Evolutionary conservation across 2,888 invertebrate genomes (phyloP), one percentile per base, ranked within the genome.

Genomic region (Acrocyrtus sp.): DNA sequence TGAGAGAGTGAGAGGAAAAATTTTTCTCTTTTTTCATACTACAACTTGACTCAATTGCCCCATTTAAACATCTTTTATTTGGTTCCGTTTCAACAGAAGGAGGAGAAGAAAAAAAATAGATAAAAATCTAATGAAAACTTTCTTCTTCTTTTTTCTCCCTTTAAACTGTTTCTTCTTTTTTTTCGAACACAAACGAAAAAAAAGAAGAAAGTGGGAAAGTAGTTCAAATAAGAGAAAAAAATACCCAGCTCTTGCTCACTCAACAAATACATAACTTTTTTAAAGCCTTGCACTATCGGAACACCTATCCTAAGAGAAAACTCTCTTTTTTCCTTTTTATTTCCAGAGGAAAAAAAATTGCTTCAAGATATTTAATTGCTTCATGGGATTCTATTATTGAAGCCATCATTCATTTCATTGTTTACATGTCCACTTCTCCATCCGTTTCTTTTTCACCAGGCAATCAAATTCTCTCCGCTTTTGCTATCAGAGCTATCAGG

Each of bases 351-450:
- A 45, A 45, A 6, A 12, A 50, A 22, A 50, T 4, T 21, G 50
- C 21, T 4, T 15, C 21, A 50, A 45, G 29, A 51, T 45, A 58
- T 68, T 70, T 70, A 70, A 70, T 70, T 70, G 62, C 62, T 57
- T 51, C 19, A 47, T 61, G 27, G 34, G 56, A 61, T 54, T 70
- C 26, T 41, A 47, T 54, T 61, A 66, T 66, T 57, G 66, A 22
- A 60, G 47, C 54, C 48, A 54, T 57, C 70, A 57, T 56, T 70
- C 70, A 62, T 62, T 62, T 51, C 62, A 62, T 70, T 70, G 70
- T 70, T 70, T 70, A 70, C 70, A 70, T 62, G 70, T 70, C 70
- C 62, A 70, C 57, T 70, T 47, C 21, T 39, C 47, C 58, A 12
- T 51, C 24, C 27, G 21, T 43, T 47, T 54, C 41, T 41, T 34